phyloP scores from a whole-genome alignment of 2,888 invertebrate genomes.

The Parnassius glacialis region DNA sequence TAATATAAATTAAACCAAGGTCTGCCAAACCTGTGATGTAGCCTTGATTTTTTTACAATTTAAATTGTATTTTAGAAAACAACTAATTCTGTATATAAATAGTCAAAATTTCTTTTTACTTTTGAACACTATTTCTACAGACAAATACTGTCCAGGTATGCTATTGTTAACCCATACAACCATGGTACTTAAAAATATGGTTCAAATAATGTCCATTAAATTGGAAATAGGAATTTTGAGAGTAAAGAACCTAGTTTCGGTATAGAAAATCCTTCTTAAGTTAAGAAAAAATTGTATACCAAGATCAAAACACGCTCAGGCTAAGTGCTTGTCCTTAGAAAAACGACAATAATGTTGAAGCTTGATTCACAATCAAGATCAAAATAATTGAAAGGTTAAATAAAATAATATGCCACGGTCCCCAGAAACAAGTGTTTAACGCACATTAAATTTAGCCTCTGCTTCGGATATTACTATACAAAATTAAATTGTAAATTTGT shows the following conservation, averaged over 20 bases:
- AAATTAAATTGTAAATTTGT: no score
- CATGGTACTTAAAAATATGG: conserved; percentile 15
- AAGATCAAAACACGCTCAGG: conserved; percentile 35
- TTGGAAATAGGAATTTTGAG: conserved; percentile 4
- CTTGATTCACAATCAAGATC: not conserved
- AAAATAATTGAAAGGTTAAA: not conserved
- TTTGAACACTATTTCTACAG: no score
- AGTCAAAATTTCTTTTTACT: no score
- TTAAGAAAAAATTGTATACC: conserved; percentile 37
- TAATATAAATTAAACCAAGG: no score
- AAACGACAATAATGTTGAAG: conserved; percentile 7
- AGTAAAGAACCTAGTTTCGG: conserved; percentile 5
- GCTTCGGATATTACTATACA: no score
- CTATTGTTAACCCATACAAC: not conserved
- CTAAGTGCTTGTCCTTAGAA: conserved; percentile 31
- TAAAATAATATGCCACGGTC: no score
- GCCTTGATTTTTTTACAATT: no score
- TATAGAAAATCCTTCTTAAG: conserved; percentile 16
- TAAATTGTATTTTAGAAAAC: no score
- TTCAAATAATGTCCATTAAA: conserved; percentile 9
- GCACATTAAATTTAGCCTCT: not conserved
- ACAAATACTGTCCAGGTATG: no score
- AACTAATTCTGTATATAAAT: no score
- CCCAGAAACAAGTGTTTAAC: no score
- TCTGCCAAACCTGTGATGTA: no score